Evolutionary conservation across 1,140 invertebrate species (phyloP).

Genomic region (Oscheius sp.): DNA sequence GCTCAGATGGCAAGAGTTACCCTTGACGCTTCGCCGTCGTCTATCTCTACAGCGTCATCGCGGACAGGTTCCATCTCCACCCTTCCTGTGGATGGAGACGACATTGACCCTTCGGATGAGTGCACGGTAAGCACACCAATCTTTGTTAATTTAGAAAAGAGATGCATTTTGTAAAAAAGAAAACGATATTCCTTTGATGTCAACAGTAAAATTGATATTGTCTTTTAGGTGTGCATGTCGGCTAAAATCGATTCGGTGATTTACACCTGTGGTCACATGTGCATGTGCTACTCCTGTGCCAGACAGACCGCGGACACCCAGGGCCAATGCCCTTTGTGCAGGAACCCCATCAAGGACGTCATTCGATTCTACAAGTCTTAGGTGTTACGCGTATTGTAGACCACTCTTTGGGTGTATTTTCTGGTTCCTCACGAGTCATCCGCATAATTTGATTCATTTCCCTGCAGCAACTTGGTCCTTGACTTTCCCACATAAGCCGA

Average conservation of each 20-base stretch:
- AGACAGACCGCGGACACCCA: conserved; percentile 80
- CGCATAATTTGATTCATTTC: conserved; percentile 10
- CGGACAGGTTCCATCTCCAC: too few species aligned
- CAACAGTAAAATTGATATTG: too few species aligned
- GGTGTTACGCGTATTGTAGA: not conserved
- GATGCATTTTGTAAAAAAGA: too few species aligned
- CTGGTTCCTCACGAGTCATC: not conserved
- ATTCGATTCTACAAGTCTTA: conserved; percentile 87
- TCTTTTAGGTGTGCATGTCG: conserved; percentile 79
- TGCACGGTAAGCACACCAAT: conserved; percentile 70
- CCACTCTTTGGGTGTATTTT: not conserved
- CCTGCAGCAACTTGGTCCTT: not conserved
- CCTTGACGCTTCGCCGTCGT: too few species aligned
- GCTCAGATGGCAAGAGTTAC: too few species aligned
- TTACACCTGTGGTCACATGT: conserved; percentile 96
- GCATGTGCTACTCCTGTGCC: conserved; percentile 95
- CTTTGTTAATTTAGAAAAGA: not conserved
- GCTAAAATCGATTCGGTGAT: conserved; percentile 83
- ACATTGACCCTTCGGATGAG: conserved; percentile 64
- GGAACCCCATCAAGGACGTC: conserved; percentile 86
- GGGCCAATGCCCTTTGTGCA: conserved; percentile 82
- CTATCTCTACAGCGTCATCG: too few species aligned
- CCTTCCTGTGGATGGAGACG: too few species aligned
- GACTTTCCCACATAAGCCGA: too few species aligned
- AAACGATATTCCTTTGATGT: too few species aligned